Base-by-base conservation (phyloP, 2,113 vertebrate genomes). In the Channa argus region DNA sequence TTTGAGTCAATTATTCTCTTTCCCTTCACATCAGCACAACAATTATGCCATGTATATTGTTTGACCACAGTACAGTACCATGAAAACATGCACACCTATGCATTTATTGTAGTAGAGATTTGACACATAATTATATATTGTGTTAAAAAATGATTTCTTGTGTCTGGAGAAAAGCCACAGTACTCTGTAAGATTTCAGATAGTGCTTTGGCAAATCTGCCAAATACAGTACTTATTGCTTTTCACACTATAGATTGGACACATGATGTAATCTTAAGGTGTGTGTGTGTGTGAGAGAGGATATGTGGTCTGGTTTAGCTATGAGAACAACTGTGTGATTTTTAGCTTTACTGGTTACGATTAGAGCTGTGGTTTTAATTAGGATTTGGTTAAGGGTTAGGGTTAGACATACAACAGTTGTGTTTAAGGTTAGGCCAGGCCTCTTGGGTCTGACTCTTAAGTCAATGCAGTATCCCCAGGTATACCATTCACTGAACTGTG, bases 351-450 rank as follows among this genome's bases (percentile, higher is more conserved):
- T 52, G 79, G 73, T 69, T 77, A 64, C 72, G 74, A 67, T 60
- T 51, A 59, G 47, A 64, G 63, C 68, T 70, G 63, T 3, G 68
- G 67, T 74, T 79, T 41, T 71, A 78, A 74, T 83, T 66, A 51
- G 41, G 74, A 69, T 81, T 74, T 72, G 64, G 67, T 87, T 72
- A 12, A 11, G 41, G 54, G 62, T 82, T 76, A 33, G 41, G 55
- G 71, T 49, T 59, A 50, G 62, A 38, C 43, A 33, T 79, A n/a
- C 45, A 60, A 49, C 45, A 2, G 1, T 12, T 7, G 69, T 71
- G 75, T 75, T 86, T 51, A 67, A 63, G 10, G 50, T 70, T 46
- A 50, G n/a, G 45, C 38, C 64, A 36, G 51, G 34, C 44, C 71
- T 79, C 54, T 49, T 6, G 51, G 55, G 71, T 39, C 56, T 66